Base-by-base conservation (phyloP, 2,888 invertebrate species). In the Choreutis nemorana region DNA sequence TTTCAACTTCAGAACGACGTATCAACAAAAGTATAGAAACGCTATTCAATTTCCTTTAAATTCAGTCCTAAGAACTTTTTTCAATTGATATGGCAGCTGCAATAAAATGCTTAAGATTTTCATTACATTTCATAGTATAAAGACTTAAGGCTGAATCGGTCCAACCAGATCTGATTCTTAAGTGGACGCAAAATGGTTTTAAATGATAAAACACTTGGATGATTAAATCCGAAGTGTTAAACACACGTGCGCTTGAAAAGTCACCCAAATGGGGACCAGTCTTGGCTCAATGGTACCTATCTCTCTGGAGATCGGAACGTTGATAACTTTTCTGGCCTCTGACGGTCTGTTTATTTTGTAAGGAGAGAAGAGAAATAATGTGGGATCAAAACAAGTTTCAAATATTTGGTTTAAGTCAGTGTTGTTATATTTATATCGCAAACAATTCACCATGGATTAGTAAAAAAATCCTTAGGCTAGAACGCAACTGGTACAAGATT, bases 231-330 rank as follows among this genome's bases (percentile, higher is more conserved):
- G 52, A 26, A 58, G 63, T 63, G 59, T 61, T 50, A 53, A 49
- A 58, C 66, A 70, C 72, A 75, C 73, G 73, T 75, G 73, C 60
- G 70, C 64, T 62, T 58, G 50, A 58, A 65, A 52, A 63, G 62
- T 68, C 67, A 63, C 60, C 71, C 62, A 18, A 72, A 68, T 66
- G 63, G 64, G 64, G 61, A 61, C 67, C 63, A 62, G 62, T 65
- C 58, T 51, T 46, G 56, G 50, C 48, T 47, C 23, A 8, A 18
- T 18, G 22, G 31, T 30, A 32, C 28, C 27, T 26, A 28, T 32
- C 35, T 32, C 32, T 25, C 57, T 44, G 39, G 55, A 65, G 71
- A 71, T 71, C 55, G 57, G 59, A 59, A 54, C 58, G 45, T 54
- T 57, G 70, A 70, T 68, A 67, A 55, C 48, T 55, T n/a, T n/a